Evolutionary conservation across 2,113 vertebrate genomes (phyloP).

Genomic region (Pavo muticus): DNA sequence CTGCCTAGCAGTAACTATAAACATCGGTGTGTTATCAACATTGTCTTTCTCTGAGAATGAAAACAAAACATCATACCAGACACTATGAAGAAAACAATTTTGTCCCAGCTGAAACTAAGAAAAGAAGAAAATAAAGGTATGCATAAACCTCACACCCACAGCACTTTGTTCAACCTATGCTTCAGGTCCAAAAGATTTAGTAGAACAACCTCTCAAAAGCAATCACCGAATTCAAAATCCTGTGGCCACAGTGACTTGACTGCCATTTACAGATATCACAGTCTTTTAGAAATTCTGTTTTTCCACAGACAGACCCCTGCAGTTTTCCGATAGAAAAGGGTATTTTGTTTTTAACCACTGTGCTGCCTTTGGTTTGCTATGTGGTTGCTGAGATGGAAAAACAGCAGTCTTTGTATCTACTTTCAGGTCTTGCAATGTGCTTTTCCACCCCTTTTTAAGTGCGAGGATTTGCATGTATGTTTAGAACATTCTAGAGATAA

Average conservation of each 20-base stretch:
- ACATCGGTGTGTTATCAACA: no score
- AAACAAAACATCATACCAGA: no score
- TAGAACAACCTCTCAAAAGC: background rate
- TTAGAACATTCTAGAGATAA: conserved; percentile 19
- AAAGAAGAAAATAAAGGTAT: background rate
- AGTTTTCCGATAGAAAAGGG: background rate
- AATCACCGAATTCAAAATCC: background rate
- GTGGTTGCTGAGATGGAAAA: conserved; percentile 8
- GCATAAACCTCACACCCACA: background rate
- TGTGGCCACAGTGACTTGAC: background rate
- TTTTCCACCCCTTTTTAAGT: background rate
- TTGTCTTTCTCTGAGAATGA: no score
- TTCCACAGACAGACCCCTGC: background rate
- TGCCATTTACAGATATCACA: background rate
- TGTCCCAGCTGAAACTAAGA: background rate
- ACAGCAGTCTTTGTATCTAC: background rate
- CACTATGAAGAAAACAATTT: no score
- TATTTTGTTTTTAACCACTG: background rate
- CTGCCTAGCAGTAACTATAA: no score
- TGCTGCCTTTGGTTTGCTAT: background rate
- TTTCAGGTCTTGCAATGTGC: background rate
- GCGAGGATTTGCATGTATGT: background rate
- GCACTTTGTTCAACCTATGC: background rate
- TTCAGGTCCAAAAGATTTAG: background rate
- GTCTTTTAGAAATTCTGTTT: background rate